Conservation (phyloP, 2,113 vertebrate genomes). For the Panthera uncia region DNA sequence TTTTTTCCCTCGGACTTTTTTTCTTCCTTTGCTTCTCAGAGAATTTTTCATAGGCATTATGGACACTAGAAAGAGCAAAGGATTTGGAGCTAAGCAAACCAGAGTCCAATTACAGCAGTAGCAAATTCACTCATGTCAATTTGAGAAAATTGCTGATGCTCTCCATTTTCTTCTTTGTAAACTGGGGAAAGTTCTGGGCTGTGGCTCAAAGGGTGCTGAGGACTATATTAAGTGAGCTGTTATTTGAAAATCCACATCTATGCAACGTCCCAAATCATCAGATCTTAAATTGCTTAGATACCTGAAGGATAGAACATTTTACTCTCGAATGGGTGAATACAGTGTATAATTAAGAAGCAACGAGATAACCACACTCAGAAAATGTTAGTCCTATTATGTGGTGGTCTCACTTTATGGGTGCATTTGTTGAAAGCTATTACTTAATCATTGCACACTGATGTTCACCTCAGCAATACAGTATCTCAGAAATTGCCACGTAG, state of each 20-base stretch:
- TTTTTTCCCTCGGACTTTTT: not conserved
- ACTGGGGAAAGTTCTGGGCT: not conserved
- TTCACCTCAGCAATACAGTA: not conserved
- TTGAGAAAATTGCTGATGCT: not conserved
- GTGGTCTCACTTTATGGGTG: not conserved
- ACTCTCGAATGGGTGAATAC: not conserved
- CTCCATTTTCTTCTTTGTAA: not conserved
- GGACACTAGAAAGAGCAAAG: not conserved
- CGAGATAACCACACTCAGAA: not conserved
- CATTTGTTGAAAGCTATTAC: slow-evolving; percentile 6
- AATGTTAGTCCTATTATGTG: not conserved
- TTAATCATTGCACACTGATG: not conserved
- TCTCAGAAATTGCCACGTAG: not conserved
- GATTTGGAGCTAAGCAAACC: not conserved
- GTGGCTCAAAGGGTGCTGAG: not conserved
- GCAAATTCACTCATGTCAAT: not conserved
- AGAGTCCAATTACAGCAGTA: not conserved
- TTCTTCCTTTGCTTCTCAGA: not conserved
- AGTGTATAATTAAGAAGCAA: not conserved
- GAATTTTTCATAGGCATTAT: not conserved
- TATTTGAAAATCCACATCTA: not conserved
- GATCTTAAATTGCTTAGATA: not conserved
- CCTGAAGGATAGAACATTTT: not conserved
- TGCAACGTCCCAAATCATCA: not conserved
- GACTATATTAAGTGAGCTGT: not conserved